Conservation (phyloP, 2,797 vertebrate genomes). For the Channallabes apus region DNA sequence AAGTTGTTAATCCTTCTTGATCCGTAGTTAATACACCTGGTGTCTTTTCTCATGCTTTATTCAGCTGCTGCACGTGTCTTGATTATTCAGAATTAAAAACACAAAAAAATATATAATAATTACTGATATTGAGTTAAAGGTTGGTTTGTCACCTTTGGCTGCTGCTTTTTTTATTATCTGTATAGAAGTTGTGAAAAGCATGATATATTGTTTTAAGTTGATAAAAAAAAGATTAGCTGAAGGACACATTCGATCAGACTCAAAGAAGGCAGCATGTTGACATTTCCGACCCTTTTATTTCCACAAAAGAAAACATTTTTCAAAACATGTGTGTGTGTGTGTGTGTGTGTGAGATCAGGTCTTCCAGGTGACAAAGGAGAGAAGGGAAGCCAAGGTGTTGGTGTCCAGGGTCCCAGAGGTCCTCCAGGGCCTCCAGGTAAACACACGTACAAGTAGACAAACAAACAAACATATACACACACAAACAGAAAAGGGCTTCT, state of each 20-base stretch:
- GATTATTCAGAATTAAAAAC: neutral
- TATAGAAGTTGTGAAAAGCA: neutral
- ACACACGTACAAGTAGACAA: neutral
- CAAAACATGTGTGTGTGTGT: conserved; percentile 44
- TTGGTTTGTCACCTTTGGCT: neutral
- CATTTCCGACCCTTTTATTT: neutral
- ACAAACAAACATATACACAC: conserved; percentile 3
- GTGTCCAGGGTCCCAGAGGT: conserved; percentile 90
- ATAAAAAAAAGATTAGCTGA: neutral
- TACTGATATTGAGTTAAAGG: neutral
- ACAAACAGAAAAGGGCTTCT: neutral
- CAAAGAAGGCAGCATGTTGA: neutral
- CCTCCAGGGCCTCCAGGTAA: conserved; percentile 85
- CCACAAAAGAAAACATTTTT: neutral
- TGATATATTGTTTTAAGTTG: no score
- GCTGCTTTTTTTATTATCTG: no score
- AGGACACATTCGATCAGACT: neutral
- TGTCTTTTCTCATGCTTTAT: neutral
- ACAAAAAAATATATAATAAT: neutral
- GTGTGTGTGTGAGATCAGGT: conserved; percentile 71
- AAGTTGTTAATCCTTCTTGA: neutral
- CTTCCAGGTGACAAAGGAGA: conserved; percentile 89
- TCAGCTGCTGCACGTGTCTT: neutral
- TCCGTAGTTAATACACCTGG: neutral
- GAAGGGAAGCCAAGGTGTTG: conserved; percentile 84